phyloP scores from a whole-genome alignment of 2,888 invertebrate species.

The Lithosia quadra region DNA sequence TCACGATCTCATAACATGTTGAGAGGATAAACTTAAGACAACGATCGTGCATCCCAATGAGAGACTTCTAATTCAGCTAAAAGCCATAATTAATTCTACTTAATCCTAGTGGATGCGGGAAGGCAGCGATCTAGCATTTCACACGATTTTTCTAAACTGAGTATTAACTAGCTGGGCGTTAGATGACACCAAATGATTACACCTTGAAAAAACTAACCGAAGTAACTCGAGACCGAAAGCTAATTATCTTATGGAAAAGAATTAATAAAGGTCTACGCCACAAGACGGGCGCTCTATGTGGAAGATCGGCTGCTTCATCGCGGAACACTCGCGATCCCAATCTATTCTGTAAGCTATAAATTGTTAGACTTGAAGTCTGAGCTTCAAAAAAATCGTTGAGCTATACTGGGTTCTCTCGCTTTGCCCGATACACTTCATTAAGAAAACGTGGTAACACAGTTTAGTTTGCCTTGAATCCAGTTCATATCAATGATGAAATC shows the following conservation, averaged over 20 bases:
- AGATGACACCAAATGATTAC: too few species aligned
- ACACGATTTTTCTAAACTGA: not conserved
- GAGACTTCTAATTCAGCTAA: conserved; percentile 46
- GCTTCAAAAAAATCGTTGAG: not conserved
- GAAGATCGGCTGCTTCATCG: too few species aligned
- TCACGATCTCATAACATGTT: conserved; percentile 70
- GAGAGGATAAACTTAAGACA: conserved; percentile 61
- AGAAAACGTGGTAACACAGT: not conserved
- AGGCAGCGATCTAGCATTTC: not conserved
- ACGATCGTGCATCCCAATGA: conserved; percentile 56
- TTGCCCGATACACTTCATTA: not conserved
- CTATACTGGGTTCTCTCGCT: not conserved
- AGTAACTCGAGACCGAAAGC: too few species aligned
- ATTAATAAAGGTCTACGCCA: too few species aligned
- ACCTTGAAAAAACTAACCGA: not conserved
- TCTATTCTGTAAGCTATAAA: too few species aligned
- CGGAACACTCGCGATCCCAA: too few species aligned
- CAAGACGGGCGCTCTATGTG: too few species aligned
- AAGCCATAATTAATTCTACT: conserved; percentile 38
- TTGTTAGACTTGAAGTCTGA: not conserved
- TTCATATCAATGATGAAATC: not conserved
- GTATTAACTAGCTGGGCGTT: too few species aligned
- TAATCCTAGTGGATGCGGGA: not conserved
- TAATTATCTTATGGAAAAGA: too few species aligned
- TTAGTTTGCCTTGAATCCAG: not conserved